Evolutionary conservation across 1,140 invertebrate genomes (phyloP), one percentile per base, ranked within the genome.

Genomic region (Babylonia areolata): DNA sequence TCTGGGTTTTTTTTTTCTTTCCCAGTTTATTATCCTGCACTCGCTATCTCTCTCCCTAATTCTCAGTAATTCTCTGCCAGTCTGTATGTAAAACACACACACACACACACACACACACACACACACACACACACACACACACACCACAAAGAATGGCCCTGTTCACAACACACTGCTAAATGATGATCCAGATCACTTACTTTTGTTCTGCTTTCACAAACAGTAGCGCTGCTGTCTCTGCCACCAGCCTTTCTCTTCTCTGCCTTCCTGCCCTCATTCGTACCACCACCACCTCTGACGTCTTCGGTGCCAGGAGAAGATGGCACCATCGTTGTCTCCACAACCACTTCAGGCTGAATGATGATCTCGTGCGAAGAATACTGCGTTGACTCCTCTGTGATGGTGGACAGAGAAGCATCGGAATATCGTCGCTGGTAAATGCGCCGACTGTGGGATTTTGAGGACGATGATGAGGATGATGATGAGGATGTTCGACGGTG

Each of bases 271-370:
- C 58, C 20, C 15, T 23, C 58, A 23, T 23, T 23, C 5, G 15
- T 0, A n/a, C 28, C n/a, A 28, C 28, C 28, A 79, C 40, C 39
- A 6, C 23, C n/a, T 1, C 64, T 40, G 11, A 35, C 37, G 12
- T 20, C 40, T 33, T 37, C 58, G 3, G 6, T 37, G 31, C 71
- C 35, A 28, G 28, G 6, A 15, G 42, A 40, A 75, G 75, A 42
- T 20, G 91, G 91, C 37, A 91, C 85, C 2, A 96, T 97, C 23
- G 96, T 97, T 0, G 97, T 98, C 94, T 99, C 98, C 28, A 99
- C 97, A 84, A 98, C 97, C 35, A 99, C 96, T 94, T 99, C 97
- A 20, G 98, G 98, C 90, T 99, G 97, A 23, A 99, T 97, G 88
- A 98, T 96, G 87, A 99, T 98, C 90, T 98, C 98, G 93, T 97